Evolutionary conservation across 2,888 invertebrate species (phyloP).

Genomic region (Odontocerum albicorne): DNA sequence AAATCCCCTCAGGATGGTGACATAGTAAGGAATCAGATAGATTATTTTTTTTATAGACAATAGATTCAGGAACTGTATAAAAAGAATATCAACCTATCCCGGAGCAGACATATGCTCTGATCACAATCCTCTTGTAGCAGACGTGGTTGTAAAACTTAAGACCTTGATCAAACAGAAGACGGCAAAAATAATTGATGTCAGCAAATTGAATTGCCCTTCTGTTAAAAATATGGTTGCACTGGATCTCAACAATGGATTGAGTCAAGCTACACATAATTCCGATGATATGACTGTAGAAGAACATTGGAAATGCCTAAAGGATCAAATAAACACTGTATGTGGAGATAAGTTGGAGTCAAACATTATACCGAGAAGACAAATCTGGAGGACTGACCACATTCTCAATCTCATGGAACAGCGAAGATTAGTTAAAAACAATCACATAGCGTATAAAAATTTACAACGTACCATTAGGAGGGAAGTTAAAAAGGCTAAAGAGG

Average conservation of each 20-base stretch:
- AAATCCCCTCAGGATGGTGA: conserved; percentile 1
- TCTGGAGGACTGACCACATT: conserved; percentile 1
- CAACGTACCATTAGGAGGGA: neutral
- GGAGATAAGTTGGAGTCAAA: neutral
- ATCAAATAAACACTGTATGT: neutral
- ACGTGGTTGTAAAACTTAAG: neutral
- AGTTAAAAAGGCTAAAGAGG: conserved; percentile 4
- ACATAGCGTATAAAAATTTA: neutral
- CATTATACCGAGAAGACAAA: too few species aligned
- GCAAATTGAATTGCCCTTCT: neutral
- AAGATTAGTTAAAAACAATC: neutral
- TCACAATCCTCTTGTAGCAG: neutral
- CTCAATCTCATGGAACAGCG: neutral
- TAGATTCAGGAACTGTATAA: neutral
- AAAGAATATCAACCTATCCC: neutral
- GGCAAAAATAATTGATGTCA: neutral
- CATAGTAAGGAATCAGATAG: conserved; percentile 1
- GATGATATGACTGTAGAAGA: neutral
- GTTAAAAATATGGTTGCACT: neutral
- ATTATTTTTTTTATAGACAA: conserved; percentile 1
- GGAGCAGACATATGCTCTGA: conserved; percentile 1
- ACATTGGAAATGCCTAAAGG: neutral
- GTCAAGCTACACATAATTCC: neutral
- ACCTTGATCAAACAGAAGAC: neutral
- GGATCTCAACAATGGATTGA: neutral